Base-by-base conservation (phyloP, 2,888 invertebrate species). In the Caenorhabditis sp. region DNA sequence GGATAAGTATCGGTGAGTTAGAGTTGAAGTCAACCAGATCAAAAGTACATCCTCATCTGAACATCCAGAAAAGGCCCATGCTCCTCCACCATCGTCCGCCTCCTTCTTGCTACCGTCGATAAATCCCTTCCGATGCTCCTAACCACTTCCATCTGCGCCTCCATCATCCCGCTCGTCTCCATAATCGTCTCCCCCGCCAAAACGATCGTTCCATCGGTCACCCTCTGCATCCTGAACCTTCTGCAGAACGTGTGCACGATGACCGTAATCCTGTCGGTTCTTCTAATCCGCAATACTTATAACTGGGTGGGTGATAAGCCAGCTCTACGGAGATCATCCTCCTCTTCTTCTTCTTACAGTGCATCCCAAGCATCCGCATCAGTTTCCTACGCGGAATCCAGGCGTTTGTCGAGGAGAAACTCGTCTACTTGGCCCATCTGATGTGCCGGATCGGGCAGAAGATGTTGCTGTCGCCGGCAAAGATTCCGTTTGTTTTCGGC, bases 361-460 rank as follows among this genome's bases (percentile, higher is more conserved):
- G 50, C 60, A 76, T 74, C 20, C 80, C 80, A 24, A 70, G 60
- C 9, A 20, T 76, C 24, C 50, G 62, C 8, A n/a, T 74, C 20
- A 55, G 53, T 35, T 67, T 35, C 18, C 13, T 62, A n/a, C 76
- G 70, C 24, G 55, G 70, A 24, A 51, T 80, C 26, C 80, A 81
- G 50, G 81, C 81, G n/a, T 77, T 81, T 11, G 47, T 81, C 22
- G 81, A 81, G 44, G 81, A 77, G 58, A 81, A 81, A 50, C 50
- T 81, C 3, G 71, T 81, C 0, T 81, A 81, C 60, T 53, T 81
- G 26, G 81, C 81, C 20, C 81, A 81, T 77, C 44, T 81, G 5
- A 77, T 81, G 76, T 76, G 76, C 51, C 58, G 65, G 56, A 77
- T 77, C 40, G 81, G 81, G 9, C 64, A 77, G n/a, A 18, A 47